A percentile compares a stretch with the other conserved stretches of the same genome.
These are phyloP conservation scores for Yponomeuta plumbellus DNA, from an alignment of 2,888 invertebrate species.

Conservation along the genomic window DNA sequence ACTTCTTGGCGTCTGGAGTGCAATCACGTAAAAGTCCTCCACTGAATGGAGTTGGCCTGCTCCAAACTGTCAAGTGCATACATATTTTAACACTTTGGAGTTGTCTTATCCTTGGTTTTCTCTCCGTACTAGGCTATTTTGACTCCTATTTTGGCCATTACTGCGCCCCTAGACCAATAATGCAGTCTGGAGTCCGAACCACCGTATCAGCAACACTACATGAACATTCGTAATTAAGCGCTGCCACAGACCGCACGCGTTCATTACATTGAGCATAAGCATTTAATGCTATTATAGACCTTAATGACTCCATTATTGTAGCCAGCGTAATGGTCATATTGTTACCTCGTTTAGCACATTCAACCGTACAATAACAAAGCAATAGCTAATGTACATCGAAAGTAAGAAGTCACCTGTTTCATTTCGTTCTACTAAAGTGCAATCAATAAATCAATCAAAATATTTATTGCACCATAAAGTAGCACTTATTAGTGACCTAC, in stretches of 20 bases:
- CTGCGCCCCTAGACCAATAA: not conserved
- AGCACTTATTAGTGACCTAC: too few species aligned
- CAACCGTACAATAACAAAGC: not conserved
- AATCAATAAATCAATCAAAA: too few species aligned
- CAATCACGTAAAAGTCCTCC: too few species aligned
- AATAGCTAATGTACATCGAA: not conserved
- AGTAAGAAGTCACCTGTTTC: too few species aligned
- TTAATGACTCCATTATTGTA: slow-evolving; percentile 9
- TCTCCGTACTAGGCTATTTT: not conserved
- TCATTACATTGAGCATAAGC: slow-evolving; percentile 10
- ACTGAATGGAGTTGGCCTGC: too few species aligned
- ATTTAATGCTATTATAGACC: slow-evolving; percentile 10
- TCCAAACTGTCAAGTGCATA: too few species aligned
- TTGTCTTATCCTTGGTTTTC: too few species aligned
- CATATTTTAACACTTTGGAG: too few species aligned
- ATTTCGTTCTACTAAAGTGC: too few species aligned
- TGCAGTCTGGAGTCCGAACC: not conserved
- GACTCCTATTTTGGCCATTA: not conserved
- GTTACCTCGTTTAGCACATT: not conserved
- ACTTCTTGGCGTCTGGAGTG: too few species aligned
- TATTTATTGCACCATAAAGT: too few species aligned
- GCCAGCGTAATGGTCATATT: slow-evolving; percentile 5
- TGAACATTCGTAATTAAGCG: slow-evolving; percentile 3
- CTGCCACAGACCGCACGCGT: not conserved
- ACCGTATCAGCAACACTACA: not conserved